Evolutionary conservation across 2,888 invertebrate genomes (phyloP).

Genomic region (Nesidiocoris tenuis): DNA sequence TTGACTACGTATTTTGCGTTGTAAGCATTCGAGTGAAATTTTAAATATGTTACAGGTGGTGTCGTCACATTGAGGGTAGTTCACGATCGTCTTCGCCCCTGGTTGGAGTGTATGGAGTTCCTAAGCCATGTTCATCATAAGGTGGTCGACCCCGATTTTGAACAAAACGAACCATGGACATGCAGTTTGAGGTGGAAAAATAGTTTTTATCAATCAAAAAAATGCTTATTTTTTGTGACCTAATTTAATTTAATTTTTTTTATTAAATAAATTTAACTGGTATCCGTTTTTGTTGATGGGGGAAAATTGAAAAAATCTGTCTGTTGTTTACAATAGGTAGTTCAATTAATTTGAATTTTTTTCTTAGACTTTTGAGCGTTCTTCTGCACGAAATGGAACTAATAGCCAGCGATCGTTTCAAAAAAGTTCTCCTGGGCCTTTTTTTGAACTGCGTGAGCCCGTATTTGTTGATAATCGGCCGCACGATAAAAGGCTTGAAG

Average conservation of each 20-base stretch:
- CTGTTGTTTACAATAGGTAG: not conserved
- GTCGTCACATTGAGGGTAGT: conserved; percentile 27
- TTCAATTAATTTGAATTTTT: too few species aligned
- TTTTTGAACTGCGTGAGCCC: conserved; percentile 14
- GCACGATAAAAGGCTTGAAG: conserved; percentile 21
- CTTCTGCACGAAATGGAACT: conserved; percentile 25
- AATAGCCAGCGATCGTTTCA: not conserved
- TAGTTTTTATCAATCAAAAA: too few species aligned
- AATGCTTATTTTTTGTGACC: too few species aligned
- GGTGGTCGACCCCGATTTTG: conserved; percentile 26
- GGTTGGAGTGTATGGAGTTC: conserved; percentile 35
- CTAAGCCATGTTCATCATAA: conserved; percentile 30
- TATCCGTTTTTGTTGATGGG: not conserved
- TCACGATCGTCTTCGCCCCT: conserved; percentile 28
- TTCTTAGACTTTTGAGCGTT: conserved; percentile 25
- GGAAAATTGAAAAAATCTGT: not conserved
- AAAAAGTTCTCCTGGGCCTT: conserved; percentile 12
- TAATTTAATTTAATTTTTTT: conserved; percentile 6
- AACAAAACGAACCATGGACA: conserved; percentile 19
- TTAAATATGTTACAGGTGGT: conserved; percentile 21
- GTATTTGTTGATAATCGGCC: conserved; percentile 17
- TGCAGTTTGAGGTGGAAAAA: conserved; percentile 39
- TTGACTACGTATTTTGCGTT: conserved; percentile 1
- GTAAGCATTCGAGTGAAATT: not conserved
- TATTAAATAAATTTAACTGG: too few species aligned